Conservation (phyloP, 1,140 invertebrate genomes). For the Thaumatotibia leucotreta region DNA sequence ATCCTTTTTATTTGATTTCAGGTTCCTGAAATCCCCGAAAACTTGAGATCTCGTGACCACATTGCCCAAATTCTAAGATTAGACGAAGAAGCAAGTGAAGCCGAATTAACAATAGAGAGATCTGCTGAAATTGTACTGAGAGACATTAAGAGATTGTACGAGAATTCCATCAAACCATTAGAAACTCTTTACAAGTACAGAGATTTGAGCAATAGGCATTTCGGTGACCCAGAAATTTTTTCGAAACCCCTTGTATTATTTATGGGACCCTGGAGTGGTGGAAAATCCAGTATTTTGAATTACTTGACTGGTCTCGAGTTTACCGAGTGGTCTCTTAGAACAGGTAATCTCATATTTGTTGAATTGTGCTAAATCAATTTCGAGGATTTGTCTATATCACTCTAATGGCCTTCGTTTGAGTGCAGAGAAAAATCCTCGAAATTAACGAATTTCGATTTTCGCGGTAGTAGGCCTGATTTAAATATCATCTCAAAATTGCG, state of each 20-base stretch:
- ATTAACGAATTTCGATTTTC: no score
- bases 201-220: constrained; percentile 94
- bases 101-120: constrained; percentile 84
- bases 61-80: constrained; percentile 88
- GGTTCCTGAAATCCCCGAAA: constrained; percentile 85
- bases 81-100: constrained; percentile 84
- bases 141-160: constrained; percentile 92
- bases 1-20: constrained; percentile 74
- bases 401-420: no score
- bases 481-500: no score
- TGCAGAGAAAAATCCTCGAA: no score
- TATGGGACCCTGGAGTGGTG: constrained; percentile 97
- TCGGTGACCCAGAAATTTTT: constrained; percentile 96
- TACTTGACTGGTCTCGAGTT: constrained; percentile 93
- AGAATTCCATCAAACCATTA: constrained; percentile 91
- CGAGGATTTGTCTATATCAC: no score
- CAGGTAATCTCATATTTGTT: no score
- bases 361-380: no score
- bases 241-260: constrained; percentile 95
- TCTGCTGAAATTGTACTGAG: constrained; percentile 87
- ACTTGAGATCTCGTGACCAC: constrained; percentile 87
- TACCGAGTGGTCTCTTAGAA: constrained; percentile 87
- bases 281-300: constrained; percentile 96
- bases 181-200: constrained; percentile 94
- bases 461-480: no score